A percentile compares a stretch with the other conserved stretches of the same genome.
Evolutionary conservation across 2,888 invertebrate genomes (phyloP).

Genomic region (Andrena flavipes): DNA sequence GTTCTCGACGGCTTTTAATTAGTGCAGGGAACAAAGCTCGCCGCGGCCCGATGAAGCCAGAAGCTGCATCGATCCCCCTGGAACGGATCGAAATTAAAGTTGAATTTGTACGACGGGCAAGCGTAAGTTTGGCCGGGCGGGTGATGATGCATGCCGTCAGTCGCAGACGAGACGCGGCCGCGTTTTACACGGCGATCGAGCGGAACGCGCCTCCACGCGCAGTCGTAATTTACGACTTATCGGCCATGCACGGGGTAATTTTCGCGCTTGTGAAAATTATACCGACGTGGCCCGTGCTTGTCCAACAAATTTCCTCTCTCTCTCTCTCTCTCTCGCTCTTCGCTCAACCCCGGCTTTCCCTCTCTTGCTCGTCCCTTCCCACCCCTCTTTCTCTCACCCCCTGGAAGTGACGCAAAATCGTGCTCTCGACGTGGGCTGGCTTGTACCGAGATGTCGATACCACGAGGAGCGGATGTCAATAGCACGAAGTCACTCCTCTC

Average conservation of each 20-base stretch:
- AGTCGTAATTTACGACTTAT: slow-evolving; percentile 78
- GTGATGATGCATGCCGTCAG: slow-evolving; percentile 65
- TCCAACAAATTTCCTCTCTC: slow-evolving; percentile 43
- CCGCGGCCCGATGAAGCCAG: neutral
- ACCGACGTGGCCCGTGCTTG: slow-evolving; percentile 58
- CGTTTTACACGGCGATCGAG: slow-evolving; percentile 67
- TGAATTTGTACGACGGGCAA: slow-evolving; percentile 37
- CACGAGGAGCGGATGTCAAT: slow-evolving; percentile 82
- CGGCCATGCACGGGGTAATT: slow-evolving; percentile 68
- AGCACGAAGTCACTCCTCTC: slow-evolving; percentile 80
- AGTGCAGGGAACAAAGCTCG: neutral
- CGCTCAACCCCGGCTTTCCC: slow-evolving; percentile 12
- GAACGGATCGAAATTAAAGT: slow-evolving; percentile 32
- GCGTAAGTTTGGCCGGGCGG: slow-evolving; percentile 56
- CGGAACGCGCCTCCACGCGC: slow-evolving; percentile 48
- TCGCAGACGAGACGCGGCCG: slow-evolving; percentile 59
- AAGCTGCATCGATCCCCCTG: neutral
- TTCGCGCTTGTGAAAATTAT: slow-evolving; percentile 73
- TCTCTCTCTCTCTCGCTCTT: slow-evolving; percentile 16
- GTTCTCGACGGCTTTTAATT: slow-evolving; percentile 6
- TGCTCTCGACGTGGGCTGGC: slow-evolving; percentile 72
- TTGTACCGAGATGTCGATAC: slow-evolving; percentile 79
- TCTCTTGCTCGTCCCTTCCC: slow-evolving; percentile 8
- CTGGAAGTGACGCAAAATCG: slow-evolving; percentile 77
- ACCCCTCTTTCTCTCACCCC: slow-evolving; percentile 41